A percentile compares a stretch with the other conserved stretches of the same genome.
These are phyloP conservation scores for Pocillopora damicornis DNA, from an alignment of 64 coral and sea anemone species.

Conservation along the genomic window DNA sequence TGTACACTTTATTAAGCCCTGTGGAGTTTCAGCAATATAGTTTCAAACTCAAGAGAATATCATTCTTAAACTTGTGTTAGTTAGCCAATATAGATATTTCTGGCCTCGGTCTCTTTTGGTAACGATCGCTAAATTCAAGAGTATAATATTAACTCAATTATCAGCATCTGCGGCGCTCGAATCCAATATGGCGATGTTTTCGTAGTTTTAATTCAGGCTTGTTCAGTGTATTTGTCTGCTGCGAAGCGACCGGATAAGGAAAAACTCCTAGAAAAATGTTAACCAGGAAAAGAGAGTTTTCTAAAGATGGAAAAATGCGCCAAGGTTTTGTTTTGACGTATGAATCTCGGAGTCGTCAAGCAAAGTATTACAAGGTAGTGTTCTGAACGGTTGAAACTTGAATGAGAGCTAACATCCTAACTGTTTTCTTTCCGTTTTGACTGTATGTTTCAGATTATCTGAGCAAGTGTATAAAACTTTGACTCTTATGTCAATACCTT, in stretches of 20 bases:
- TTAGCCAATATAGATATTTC: background rate
- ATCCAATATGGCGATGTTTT: constrained; percentile 24
- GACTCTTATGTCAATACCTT: too few species aligned
- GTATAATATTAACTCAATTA: constrained; percentile 1
- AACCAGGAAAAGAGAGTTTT: background rate
- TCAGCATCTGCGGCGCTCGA: background rate
- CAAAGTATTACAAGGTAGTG: constrained; percentile 16
- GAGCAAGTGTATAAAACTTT: too few species aligned
- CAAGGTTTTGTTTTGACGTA: constrained; percentile 9
- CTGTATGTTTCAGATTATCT: background rate
- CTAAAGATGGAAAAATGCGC: background rate
- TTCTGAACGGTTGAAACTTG: background rate
- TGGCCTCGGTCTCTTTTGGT: background rate
- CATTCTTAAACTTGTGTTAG: background rate
- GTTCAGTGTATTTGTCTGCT: background rate
- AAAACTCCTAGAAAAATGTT: background rate
- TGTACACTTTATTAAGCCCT: too few species aligned
- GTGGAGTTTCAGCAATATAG: too few species aligned
- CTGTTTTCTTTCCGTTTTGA: background rate
- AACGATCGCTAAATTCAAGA: background rate
- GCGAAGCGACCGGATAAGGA: background rate
- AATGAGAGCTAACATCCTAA: background rate
- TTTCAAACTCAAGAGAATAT: background rate
- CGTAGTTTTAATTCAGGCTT: background rate
- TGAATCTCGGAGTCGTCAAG: background rate